These are phyloP conservation scores for Mohoua ochrocephala DNA, from an alignment of 2,113 vertebrate genomes.

Conservation along the genomic window DNA sequence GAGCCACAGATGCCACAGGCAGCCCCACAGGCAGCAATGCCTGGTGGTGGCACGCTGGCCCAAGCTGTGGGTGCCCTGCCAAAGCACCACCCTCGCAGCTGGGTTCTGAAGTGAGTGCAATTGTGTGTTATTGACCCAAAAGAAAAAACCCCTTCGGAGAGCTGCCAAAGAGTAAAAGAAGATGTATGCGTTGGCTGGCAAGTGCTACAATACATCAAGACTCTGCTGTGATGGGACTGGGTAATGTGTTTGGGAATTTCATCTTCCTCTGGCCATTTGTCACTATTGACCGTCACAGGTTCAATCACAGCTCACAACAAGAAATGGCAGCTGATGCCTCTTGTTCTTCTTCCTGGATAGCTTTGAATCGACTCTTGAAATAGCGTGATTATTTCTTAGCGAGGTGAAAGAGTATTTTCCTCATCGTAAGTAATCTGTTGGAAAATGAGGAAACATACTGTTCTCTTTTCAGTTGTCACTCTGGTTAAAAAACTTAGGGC, in stretches of 20 bases:
- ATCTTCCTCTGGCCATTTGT: not conserved
- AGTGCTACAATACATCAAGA: conserved; percentile 15
- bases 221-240: not conserved
- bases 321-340: not conserved
- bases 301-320: not conserved
- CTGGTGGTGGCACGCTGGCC: rapidly evolving
- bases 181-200: not conserved
- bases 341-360: not conserved
- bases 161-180: not conserved
- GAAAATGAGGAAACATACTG: not conserved
- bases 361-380: not conserved
- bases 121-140: not conserved
- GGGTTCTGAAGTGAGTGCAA: not conserved
- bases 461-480: not conserved
- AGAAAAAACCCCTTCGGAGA: rapidly evolving
- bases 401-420: not conserved
- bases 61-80: not conserved
- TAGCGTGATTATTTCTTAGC: not conserved
- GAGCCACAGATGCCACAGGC: not conserved
- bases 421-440: not conserved
- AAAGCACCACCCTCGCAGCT: not conserved
- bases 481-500: not conserved
- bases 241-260: not conserved
- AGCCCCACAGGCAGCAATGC: not conserved
- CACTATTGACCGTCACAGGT: not conserved